Evolutionary conservation across 1,140 invertebrate species (phyloP).

Genomic region (Schmidtea mediterranea): DNA sequence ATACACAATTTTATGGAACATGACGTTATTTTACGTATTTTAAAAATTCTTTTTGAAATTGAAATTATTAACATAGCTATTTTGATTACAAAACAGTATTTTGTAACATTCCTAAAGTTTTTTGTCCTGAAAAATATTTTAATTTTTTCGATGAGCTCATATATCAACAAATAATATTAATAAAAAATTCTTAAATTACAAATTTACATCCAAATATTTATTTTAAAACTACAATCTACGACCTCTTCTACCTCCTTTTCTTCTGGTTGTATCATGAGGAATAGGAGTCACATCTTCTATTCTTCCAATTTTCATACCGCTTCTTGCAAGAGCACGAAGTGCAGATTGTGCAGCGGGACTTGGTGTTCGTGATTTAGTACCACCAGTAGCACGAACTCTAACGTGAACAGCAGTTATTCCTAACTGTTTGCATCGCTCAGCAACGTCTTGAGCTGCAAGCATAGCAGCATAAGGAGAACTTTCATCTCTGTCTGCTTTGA

Average conservation of each 20-base stretch:
- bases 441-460: slow-evolving; percentile 99
- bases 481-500: slow-evolving; percentile 97
- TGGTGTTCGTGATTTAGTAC: slow-evolving; percentile 41
- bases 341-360: slow-evolving; percentile 95
- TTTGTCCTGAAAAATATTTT: too few relatives aligned
- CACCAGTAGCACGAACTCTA: slow-evolving; percentile 84
- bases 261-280: slow-evolving; percentile 85
- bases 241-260: slow-evolving; percentile 96
- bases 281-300: slow-evolving; percentile 96
- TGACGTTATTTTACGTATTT: too few relatives aligned
- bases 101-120: too few relatives aligned
- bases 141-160: too few relatives aligned
- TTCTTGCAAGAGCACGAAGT: slow-evolving; percentile 75
- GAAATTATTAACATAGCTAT: too few relatives aligned
- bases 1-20: too few relatives aligned
- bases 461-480: slow-evolving; percentile 98
- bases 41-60: too few relatives aligned
- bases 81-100: too few relatives aligned
- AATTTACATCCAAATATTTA: too few relatives aligned
- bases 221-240: slow-evolving; percentile 53
- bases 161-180: too few relatives aligned
- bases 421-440: slow-evolving; percentile 79
- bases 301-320: slow-evolving; percentile 93
- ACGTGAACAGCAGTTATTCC: slow-evolving; percentile 93
- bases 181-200: too few relatives aligned